phyloP scores from a whole-genome alignment of 2,888 invertebrate species.

The Anarsia innoxiella region DNA sequence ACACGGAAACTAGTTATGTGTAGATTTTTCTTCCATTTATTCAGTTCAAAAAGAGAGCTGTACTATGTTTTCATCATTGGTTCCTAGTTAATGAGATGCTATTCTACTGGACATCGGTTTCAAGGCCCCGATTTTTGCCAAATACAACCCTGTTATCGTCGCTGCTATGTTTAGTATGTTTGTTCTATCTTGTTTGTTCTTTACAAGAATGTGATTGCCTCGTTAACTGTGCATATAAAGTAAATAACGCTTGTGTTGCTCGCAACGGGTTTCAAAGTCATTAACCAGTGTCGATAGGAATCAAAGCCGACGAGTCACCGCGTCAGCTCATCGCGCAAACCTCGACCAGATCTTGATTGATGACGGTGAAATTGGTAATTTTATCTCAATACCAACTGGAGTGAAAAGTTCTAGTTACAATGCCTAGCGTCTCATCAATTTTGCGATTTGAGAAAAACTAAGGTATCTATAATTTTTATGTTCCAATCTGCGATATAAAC shows the following conservation, averaged over 20 bases:
- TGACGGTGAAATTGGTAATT: slow-evolving; percentile 43
- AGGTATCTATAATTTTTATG: too few species aligned
- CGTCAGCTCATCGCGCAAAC: slow-evolving; percentile 29
- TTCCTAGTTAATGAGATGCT: too few species aligned
- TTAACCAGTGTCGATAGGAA: slow-evolving; percentile 27
- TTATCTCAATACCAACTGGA: slow-evolving; percentile 34
- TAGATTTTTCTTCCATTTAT: too few species aligned
- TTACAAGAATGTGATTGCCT: slow-evolving; percentile 6
- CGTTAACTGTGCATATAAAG: slow-evolving; percentile 6
- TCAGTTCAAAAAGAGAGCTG: too few species aligned
- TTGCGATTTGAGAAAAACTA: too few species aligned
- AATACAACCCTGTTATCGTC: too few species aligned
- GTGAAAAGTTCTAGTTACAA: slow-evolving; percentile 24
- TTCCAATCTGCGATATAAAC: too few species aligned
- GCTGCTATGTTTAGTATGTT: slow-evolving; percentile 1
- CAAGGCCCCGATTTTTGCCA: neutral
- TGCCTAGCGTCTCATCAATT: slow-evolving; percentile 18
- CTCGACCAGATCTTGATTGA: slow-evolving; percentile 38
- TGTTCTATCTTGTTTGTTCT: too few species aligned
- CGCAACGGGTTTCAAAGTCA: slow-evolving; percentile 24
- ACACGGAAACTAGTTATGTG: too few species aligned
- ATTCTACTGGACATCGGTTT: too few species aligned
- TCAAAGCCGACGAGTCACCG: slow-evolving; percentile 34
- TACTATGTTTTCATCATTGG: too few species aligned
- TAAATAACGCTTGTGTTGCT: slow-evolving; percentile 9